Evolutionary conservation across 2,888 invertebrate genomes (phyloP).

Genomic region (Cynaeus angustus): DNA sequence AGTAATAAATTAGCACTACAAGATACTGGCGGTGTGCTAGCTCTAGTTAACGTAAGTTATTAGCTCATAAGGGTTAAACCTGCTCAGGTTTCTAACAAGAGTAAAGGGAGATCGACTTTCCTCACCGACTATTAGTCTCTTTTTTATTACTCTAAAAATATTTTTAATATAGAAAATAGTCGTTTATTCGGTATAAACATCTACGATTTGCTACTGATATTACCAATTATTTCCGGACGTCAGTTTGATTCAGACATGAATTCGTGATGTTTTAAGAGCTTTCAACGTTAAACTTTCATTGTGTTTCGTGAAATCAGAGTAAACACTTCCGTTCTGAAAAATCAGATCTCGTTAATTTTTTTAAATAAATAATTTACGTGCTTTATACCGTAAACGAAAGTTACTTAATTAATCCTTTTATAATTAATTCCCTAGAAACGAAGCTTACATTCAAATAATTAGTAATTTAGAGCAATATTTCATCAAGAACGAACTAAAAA

Average conservation of each 20-base stretch:
- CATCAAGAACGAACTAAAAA: conserved; percentile 6
- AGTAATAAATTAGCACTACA: conserved; percentile 22
- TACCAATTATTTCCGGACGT: neutral
- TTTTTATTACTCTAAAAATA: too few relatives aligned
- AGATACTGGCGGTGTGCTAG: conserved; percentile 3
- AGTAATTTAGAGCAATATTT: conserved; percentile 19
- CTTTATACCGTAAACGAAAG: conserved; percentile 1
- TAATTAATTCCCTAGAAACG: conserved; percentile 19
- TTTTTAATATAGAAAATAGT: too few relatives aligned
- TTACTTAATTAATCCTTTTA: conserved; percentile 21
- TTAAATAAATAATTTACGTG: conserved; percentile 12
- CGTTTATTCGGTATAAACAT: too few relatives aligned
- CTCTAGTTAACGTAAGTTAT: conserved; percentile 8
- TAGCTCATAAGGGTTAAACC: neutral
- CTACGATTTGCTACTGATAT: too few relatives aligned
- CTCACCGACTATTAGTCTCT: too few relatives aligned
- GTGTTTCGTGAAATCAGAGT: neutral
- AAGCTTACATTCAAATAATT: neutral
- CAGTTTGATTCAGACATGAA: too few relatives aligned
- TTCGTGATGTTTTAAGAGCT: neutral
- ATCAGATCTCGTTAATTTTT: conserved; percentile 1
- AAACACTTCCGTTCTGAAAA: neutral
- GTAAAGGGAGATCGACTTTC: too few relatives aligned
- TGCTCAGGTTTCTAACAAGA: neutral
- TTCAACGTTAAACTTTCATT: neutral